phyloP scores from a whole-genome alignment of 2,888 invertebrate genomes.

The Meghimatium bilineatum region DNA sequence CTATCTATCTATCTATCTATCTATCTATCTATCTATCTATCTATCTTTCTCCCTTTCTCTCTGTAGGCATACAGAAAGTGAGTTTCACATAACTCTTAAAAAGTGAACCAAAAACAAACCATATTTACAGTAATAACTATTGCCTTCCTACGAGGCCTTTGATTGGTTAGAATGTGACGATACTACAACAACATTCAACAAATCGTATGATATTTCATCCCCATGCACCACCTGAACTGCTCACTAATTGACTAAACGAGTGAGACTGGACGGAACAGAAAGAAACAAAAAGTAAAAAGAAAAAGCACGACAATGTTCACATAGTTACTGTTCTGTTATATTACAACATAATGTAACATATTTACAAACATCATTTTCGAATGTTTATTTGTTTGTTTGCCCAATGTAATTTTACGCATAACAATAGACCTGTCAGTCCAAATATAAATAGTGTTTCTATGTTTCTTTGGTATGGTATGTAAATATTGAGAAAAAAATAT shows the following conservation, averaged over 20 bases:
- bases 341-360: too few relatives aligned
- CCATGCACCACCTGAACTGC: neutral
- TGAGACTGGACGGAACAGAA: too few relatives aligned
- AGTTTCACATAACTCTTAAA: neutral
- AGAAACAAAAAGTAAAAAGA: neutral
- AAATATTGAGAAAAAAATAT: too few relatives aligned
- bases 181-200: neutral
- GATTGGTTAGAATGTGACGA: neutral
- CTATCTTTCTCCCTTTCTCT: neutral
- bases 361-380: too few relatives aligned
- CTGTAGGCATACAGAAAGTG: neutral
- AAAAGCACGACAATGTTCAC: neutral
- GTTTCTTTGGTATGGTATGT: too few relatives aligned
- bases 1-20: neutral
- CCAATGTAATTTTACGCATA: too few relatives aligned
- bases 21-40: neutral
- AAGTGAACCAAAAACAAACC: neutral
- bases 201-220: neutral
- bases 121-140: neutral
- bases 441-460: too few relatives aligned
- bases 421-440: too few relatives aligned
- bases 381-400: too few relatives aligned
- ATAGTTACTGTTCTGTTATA: too few relatives aligned
- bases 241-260: neutral
- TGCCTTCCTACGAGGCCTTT: neutral